These are phyloP conservation scores for Muscicapa striata DNA, from an alignment of 2,797 vertebrate genomes.

Conservation along the genomic window DNA sequence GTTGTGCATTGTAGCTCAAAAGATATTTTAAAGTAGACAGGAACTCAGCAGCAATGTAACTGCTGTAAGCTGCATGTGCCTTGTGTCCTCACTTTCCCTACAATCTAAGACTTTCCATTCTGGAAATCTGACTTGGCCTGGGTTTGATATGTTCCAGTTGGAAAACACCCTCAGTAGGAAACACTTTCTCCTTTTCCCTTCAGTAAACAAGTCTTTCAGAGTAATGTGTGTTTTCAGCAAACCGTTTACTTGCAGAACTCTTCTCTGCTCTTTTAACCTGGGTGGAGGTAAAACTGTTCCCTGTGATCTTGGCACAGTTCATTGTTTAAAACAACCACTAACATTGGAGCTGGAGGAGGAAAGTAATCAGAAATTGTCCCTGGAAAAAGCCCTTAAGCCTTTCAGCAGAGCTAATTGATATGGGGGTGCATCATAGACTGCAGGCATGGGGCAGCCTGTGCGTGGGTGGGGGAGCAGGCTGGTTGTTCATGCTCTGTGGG, in stretches of 20 bases:
- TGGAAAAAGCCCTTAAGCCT: not conserved
- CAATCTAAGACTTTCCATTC: constrained; percentile 29
- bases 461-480: not conserved
- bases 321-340: not conserved
- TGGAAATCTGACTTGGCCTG: constrained; percentile 37
- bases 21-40: not conserved
- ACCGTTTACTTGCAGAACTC: not conserved
- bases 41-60: not conserved
- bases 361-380: not conserved
- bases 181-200: not conserved
- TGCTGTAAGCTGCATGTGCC: not conserved
- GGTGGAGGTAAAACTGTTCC: not conserved
- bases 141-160: not conserved
- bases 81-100: not conserved
- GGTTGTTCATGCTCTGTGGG: rapidly evolving
- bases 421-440: not conserved
- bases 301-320: not conserved
- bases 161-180: constrained; percentile 15
- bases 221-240: not conserved
- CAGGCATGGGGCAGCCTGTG: not conserved
- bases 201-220: not conserved
- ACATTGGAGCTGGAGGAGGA: not conserved
- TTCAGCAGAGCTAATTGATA: not conserved
- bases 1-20: not conserved
- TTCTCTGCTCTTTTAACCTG: constrained; percentile 34